Percentiles rank a stretch among this genome's conserved stretches.
Conservation (phyloP, 2,113 vertebrate species). For the Dermatemys mawii region DNA sequence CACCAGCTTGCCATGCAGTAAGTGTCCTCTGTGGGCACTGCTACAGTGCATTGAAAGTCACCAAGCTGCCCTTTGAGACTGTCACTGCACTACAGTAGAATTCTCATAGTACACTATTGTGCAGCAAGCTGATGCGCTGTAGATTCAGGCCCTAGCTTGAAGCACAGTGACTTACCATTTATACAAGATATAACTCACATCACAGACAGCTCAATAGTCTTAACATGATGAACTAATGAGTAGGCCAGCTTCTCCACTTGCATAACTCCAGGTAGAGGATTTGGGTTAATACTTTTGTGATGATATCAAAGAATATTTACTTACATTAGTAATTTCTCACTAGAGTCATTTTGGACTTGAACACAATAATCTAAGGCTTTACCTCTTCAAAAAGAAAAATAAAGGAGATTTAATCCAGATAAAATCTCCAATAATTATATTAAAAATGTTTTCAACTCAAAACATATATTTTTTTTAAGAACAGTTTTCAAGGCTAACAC, state of each 20-base stretch:
- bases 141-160: not conserved
- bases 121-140: not conserved
- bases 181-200: not conserved
- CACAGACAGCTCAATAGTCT: not conserved
- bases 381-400: not conserved
- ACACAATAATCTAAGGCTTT: not conserved
- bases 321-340: not conserved
- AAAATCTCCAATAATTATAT: conserved; percentile 15
- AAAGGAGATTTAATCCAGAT: not conserved
- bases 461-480: conserved; percentile 12
- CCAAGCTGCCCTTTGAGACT: not conserved
- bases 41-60: not conserved
- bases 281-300: not conserved
- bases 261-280: not conserved
- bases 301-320: not conserved
- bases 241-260: not conserved
- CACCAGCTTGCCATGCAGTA: no score
- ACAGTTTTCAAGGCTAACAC: not conserved
- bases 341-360: not conserved
- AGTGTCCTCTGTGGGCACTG: not conserved
- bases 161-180: not conserved
- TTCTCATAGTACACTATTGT: not conserved
- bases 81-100: not conserved
- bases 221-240: not conserved
- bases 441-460: conserved; percentile 32